Percentiles rank a stretch among this genome's conserved stretches.
These are phyloP conservation scores for Orchestes rusci DNA, from an alignment of 2,888 invertebrate genomes.

Conservation along the genomic window DNA sequence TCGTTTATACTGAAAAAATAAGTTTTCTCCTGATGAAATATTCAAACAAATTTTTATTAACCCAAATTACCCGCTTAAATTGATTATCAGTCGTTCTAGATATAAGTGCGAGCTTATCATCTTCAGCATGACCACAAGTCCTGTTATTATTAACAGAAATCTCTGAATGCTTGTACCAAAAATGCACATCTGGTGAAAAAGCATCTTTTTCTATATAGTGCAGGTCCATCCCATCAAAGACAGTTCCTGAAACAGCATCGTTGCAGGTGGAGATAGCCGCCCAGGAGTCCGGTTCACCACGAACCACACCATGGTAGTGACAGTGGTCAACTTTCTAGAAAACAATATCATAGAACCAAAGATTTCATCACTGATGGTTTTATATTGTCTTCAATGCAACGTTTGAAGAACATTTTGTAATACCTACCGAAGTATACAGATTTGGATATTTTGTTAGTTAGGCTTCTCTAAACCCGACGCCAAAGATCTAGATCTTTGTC, in stretches of 20 bases:
- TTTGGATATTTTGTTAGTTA: too few relatives aligned
- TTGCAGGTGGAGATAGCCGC: constrained; percentile 82
- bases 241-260: constrained; percentile 61
- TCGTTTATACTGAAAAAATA: constrained; percentile 63
- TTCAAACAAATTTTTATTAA: constrained; percentile 58
- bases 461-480: too few relatives aligned
- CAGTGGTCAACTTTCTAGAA: constrained; percentile 64
- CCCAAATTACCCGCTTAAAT: too few relatives aligned
- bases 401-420: too few relatives aligned
- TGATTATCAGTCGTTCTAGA: constrained; percentile 46
- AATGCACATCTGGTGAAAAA: constrained; percentile 44
- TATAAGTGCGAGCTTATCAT: constrained; percentile 36
- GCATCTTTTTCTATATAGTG: constrained; percentile 58
- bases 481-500: too few relatives aligned
- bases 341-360: too few relatives aligned
- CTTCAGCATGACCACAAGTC: constrained; percentile 48
- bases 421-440: too few relatives aligned
- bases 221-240: constrained; percentile 69
- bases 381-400: too few relatives aligned
- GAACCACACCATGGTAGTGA: constrained; percentile 70
- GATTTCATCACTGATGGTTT: too few relatives aligned
- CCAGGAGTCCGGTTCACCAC: constrained; percentile 64
- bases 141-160: constrained; percentile 48
- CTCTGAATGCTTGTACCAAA: constrained; percentile 62
- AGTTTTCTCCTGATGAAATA: constrained; percentile 64